Base-by-base conservation (phyloP, 64 coral and sea anemone species). In the Catalaphyllia jardinei region DNA sequence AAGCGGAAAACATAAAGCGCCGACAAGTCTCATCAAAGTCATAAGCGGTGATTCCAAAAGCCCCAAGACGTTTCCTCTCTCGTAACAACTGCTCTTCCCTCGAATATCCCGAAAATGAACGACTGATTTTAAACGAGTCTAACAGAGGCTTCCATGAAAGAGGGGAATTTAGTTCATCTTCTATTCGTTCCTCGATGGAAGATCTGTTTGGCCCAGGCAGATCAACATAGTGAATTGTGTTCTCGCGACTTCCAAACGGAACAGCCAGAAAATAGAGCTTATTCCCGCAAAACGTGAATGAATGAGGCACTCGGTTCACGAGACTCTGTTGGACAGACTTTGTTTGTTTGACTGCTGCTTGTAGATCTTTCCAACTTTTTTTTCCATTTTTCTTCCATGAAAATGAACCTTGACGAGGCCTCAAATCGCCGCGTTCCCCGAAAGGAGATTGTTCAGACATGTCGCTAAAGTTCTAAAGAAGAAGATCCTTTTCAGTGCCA, bases 1-100 rank as follows among this genome's bases (percentile, higher is more conserved):
- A 93, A 0, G 94, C 94, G 3, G 97, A 67, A 91, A 99, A 99
- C 29, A 99, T 79, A 31, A 99, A 95, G 50, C 94, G 87, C 19
- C 94, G 87, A 35, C 76, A 95, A 22, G 91, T 85, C 39, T 91
- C 89, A 85, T 95, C 86, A 65, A 92, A 99, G 74, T 99, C 97
- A 52, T 99, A 99, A 59, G 97, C 90, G 12, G 97, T 99, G 24
- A 99, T 95, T 8, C 97, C 97, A 95, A 95, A 99, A 60, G 93
- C 90, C 2, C 97, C 97, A 7, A 99, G 62, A 19, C 97, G 89
- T 60, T 99, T 99, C 46, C 97, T 87, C 74, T 99, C 97, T 72
- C 97, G 82, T 4, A 99, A 49, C 31, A 99, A 63, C 64, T 99
- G 93, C 52, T 99, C 97, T 49, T 99, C 97, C 14, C 91, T 92